Base-by-base conservation (phyloP, 2,797 vertebrate genomes). In the Oryzias sinensis region DNA sequence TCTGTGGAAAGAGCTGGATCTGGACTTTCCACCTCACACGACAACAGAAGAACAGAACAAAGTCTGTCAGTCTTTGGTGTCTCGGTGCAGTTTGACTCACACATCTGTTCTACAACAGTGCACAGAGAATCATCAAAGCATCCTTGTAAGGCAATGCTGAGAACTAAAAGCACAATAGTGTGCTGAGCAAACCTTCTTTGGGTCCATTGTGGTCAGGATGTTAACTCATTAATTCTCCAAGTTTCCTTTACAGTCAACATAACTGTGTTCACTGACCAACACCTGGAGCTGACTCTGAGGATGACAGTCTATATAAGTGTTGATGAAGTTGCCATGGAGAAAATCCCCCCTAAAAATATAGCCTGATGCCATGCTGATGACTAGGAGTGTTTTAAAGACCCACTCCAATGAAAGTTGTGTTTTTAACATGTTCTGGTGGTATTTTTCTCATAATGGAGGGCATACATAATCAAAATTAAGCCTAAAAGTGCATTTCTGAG, bases 171-270 rank as follows among this genome's bases (percentile, higher is more conserved):
- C 49, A 62, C 3, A 40, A 53, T 58, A 18, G 14, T 62, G 48
- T 67, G 16, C 14, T 33, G 56, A 17, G 43, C 33, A 46, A 69
- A 54, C 46, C 9, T 4, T 47, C 46, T 64, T 20, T 43, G 56
- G 52, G 55, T 72, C 68, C 65, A 49, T 65, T 48, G 44, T 14
- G 15, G 68, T 69, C 74, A 73, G 24, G 55, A 72, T 63, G 47
- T 66, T 22, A 66, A 64, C 60, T 72, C 59, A 43, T 43, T 61
- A 22, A 43, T 64, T 83, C 72, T 73, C 77, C 71, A 66, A 77
- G 77, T 83, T 86, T 84, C 70, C 81, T 68, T 59, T 37, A 56
- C 43, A 71, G 74, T 83, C 75, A 81, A 72, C 74, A 49, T 57
- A 50, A 69, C 72, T 82, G 81, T 76, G 81, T 77, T 67, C 49